phyloP scores from a whole-genome alignment of 1,140 invertebrate species.

The Rhopalosiphum padi region DNA sequence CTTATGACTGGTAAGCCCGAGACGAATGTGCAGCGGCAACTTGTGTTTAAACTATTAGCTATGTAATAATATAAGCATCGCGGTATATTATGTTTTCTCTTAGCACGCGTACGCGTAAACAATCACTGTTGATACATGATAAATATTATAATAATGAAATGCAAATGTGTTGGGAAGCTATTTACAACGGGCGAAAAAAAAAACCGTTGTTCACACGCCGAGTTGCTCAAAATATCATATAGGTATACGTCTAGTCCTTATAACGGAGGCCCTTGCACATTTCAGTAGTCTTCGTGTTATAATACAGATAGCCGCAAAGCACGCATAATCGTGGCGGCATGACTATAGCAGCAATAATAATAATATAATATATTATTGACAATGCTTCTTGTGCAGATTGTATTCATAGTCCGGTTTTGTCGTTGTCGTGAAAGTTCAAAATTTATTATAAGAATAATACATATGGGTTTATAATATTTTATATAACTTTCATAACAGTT shows the following conservation, averaged over 20 bases:
- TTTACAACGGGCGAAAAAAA: neutral
- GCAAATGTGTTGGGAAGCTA: neutral
- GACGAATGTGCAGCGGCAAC: neutral
- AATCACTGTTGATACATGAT: neutral
- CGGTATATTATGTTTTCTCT: neutral
- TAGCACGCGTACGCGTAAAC: neutral
- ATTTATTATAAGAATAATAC: neutral
- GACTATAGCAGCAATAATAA: neutral
- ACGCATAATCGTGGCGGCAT: neutral
- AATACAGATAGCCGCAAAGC: neutral
- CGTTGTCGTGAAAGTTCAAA: slow-evolving; percentile 3
- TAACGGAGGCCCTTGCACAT: neutral
- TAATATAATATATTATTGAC: neutral
- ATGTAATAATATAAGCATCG: neutral
- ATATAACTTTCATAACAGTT: neutral
- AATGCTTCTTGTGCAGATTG: neutral
- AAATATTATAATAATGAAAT: slow-evolving; percentile 8
- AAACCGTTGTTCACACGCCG: neutral
- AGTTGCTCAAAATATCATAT: neutral
- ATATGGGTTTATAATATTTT: neutral
- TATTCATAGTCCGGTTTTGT: neutral
- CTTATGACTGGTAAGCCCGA: neutral
- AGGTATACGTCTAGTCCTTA: neutral
- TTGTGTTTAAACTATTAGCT: neutral
- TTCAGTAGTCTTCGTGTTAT: neutral